These are phyloP conservation scores for Rhinolophus sinicus DNA, from an alignment of 2,113 vertebrate species.

Conservation along the genomic window DNA sequence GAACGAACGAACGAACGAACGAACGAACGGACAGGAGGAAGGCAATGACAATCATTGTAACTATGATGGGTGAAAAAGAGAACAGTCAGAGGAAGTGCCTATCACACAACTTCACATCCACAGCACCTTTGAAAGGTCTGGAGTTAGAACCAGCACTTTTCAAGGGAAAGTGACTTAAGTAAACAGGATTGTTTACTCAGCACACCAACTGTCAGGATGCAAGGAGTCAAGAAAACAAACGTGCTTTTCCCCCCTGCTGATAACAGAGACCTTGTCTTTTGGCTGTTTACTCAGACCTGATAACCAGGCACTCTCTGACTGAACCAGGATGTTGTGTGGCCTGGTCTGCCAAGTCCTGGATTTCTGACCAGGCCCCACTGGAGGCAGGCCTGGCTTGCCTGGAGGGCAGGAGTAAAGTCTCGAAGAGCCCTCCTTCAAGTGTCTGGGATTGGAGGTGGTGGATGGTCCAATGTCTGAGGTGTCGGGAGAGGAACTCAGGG, in stretches of 20 bases:
- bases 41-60: not conserved
- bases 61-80: not conserved
- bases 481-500: no score
- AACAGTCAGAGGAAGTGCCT: not conserved
- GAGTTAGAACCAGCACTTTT: not conserved
- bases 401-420: not conserved
- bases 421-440: not conserved
- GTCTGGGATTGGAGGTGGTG: not conserved
- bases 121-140: not conserved
- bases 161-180: not conserved
- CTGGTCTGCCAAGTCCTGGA: not conserved
- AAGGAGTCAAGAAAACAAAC: slow-evolving; percentile 55
- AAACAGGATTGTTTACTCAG: slow-evolving; percentile 53
- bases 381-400: no score
- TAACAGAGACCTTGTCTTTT: not conserved
- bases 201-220: slow-evolving; percentile 45
- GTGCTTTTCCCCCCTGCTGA: not conserved
- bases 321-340: not conserved
- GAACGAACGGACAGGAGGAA: not conserved
- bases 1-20: not conserved
- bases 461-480: fast-evolving
- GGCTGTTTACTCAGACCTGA: slow-evolving; percentile 26
- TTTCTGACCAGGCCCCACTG: not conserved
- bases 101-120: not conserved
- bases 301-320: not conserved